phyloP scores from a whole-genome alignment of 1,140 invertebrate genomes.

The Diploscapter pachys region DNA sequence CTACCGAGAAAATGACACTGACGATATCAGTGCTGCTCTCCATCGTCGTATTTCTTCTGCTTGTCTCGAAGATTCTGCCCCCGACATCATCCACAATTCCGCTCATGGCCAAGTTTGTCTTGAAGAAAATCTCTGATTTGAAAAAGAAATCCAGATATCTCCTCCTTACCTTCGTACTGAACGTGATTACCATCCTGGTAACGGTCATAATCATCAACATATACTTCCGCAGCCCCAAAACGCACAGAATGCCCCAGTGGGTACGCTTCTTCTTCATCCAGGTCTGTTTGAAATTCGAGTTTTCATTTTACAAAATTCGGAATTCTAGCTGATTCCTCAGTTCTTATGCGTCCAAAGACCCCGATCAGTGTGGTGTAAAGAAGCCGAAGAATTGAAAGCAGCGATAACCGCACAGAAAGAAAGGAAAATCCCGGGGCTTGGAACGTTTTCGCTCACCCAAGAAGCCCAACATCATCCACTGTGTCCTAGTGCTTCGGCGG shows the following conservation, averaged over 20 bases:
- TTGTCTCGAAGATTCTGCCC: slow-evolving; percentile 97
- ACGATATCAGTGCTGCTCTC: slow-evolving; percentile 77
- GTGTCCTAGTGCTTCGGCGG: too few relatives aligned
- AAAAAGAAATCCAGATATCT: slow-evolving; percentile 80
- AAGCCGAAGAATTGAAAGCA: too few relatives aligned
- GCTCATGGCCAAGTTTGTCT: slow-evolving; percentile 46
- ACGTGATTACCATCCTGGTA: slow-evolving; percentile 95
- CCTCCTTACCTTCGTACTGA: slow-evolving; percentile 99
- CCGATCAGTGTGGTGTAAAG: too few relatives aligned
- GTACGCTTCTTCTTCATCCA: slow-evolving; percentile 89
- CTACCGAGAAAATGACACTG: slow-evolving; percentile 62
- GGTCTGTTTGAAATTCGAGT: slow-evolving; percentile 26
- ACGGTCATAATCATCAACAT: slow-evolving; percentile 99
- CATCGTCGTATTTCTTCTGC: slow-evolving; percentile 94
- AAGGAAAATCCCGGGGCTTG: too few relatives aligned
- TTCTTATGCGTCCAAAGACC: too few relatives aligned
- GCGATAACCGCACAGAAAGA: too few relatives aligned
- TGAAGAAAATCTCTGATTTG: slow-evolving; percentile 43
- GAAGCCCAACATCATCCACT: too few relatives aligned
- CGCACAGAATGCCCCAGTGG: slow-evolving; percentile 86
- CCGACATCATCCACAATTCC: slow-evolving; percentile 92
- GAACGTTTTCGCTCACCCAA: too few relatives aligned
- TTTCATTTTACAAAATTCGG: too few relatives aligned
- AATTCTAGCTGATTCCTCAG: too few relatives aligned
- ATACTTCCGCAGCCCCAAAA: slow-evolving; percentile 90